Base-by-base conservation (phyloP, 23 tunicate species). In the Aplidium turbinatum region DNA sequence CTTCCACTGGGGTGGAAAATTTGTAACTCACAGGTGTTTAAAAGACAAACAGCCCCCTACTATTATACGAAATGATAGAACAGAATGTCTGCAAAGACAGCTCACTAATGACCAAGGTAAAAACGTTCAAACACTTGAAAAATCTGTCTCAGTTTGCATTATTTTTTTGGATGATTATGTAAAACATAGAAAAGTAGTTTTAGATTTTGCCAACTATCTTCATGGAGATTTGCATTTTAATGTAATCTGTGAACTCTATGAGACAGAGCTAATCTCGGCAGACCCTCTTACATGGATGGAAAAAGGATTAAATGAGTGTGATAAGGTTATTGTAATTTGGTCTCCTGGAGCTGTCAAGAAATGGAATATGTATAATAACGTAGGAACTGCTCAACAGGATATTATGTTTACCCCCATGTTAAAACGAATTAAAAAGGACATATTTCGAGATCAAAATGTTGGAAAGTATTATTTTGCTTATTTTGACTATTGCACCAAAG, bases 201-300 rank as follows among this genome's bases (percentile, higher is more conserved):
- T 72, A 4, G 47, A 69, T 52, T 87, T 87, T 74, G 77, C 79
- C 21, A 51, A 73, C 3, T 87, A 63, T 67, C 79, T 87, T 20
- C 72, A 79, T 27, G 56, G 53, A 13, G 94, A 87, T 67, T 64
- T 87, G 7, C 86, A 86, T 22, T 83, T 87, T 45, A 56, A 64
- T 27, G 94, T 87, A 3, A 33, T 69, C 47, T 68, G 76, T 30
- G 85, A 80, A 40, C 69, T 68, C 11, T 70, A 54, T 26, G 63
- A 57, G 38, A 38, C 31, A 9, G 32, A 69, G 1, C 57, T 31
- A 4, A 40, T 57, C 1, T 57, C 61, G 19, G 48, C 32, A 11
- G 77, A 80, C 36, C 70, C 71, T 38, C n/a, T 47, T 34, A 31
- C 51, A 2, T 80, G 85, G 85, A 70, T 80, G 77, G 77, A 68